A percentile compares a stretch with the other conserved stretches of the same genome.
These are phyloP conservation scores for Epistrophe eligans DNA, from an alignment of 2,888 invertebrate species.

Conservation along the genomic window DNA sequence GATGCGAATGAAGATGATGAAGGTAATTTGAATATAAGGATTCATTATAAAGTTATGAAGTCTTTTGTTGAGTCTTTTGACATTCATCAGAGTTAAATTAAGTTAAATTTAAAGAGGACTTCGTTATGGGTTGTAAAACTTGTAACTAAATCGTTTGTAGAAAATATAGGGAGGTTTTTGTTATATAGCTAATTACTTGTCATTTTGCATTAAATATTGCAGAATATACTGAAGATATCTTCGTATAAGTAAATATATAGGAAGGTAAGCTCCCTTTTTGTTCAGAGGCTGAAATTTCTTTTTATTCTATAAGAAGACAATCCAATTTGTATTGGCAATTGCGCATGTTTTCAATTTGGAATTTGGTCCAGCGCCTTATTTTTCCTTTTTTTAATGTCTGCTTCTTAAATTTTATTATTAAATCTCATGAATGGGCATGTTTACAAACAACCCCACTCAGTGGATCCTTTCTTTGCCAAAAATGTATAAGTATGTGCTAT, in stretches of 20 bases:
- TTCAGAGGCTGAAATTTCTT: not conserved
- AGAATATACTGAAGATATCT: not conserved
- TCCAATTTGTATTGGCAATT: slow-evolving; percentile 14
- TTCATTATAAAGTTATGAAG: slow-evolving; percentile 15
- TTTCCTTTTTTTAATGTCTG: slow-evolving; percentile 29
- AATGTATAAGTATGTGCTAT: not conserved
- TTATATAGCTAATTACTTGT: not conserved
- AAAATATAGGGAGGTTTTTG: not conserved
- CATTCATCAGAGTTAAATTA: not conserved
- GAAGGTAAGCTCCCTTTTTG: not conserved
- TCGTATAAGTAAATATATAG: not conserved
- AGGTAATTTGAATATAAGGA: slow-evolving; percentile 47
- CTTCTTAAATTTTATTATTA: slow-evolving; percentile 38
- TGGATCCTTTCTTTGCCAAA: slow-evolving; percentile 23
- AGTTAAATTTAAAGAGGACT: slow-evolving; percentile 2
- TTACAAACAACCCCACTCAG: slow-evolving; percentile 43
- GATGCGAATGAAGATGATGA: slow-evolving; percentile 48
- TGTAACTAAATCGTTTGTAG: not conserved
- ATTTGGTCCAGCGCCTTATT: slow-evolving; percentile 25
- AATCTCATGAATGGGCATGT: slow-evolving; percentile 44
- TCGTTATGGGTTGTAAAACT: slow-evolving; percentile 9
- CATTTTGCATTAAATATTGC: not conserved
- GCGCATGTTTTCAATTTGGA: slow-evolving; percentile 36
- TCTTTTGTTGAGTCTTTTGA: slow-evolving; percentile 3
- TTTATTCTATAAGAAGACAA: slow-evolving; percentile 4